These are phyloP conservation scores for Dicycla oo DNA, from an alignment of 2,888 invertebrate species.

Conservation along the genomic window DNA sequence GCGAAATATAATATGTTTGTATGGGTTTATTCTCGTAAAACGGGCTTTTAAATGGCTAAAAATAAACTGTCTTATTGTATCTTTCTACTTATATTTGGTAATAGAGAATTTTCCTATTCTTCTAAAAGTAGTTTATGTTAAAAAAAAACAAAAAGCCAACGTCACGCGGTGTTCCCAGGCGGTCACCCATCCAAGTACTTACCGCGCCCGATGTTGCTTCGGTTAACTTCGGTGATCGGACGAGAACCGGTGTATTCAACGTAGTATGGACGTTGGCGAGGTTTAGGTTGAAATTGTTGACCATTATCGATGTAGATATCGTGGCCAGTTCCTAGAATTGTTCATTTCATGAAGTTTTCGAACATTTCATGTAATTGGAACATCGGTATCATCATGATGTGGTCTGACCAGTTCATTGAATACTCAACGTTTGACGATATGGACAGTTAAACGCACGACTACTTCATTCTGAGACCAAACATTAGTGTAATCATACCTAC, in stretches of 20 bases:
- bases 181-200: conserved; percentile 89
- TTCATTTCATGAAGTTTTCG: too few relatives aligned
- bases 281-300: not conserved
- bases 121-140: not conserved
- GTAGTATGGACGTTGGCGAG: conserved; percentile 19
- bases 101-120: too few relatives aligned
- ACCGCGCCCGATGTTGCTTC: conserved; percentile 88
- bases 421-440: too few relatives aligned
- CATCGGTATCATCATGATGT: too few relatives aligned
- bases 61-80: not conserved
- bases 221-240: conserved; percentile 89
- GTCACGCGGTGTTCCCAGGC: conserved; percentile 85
- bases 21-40: not conserved
- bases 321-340: too few relatives aligned
- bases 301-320: too few relatives aligned
- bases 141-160: conserved; percentile 75
- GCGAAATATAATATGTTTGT: not conserved
- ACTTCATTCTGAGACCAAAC: too few relatives aligned
- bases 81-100: not conserved
- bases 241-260: conserved; percentile 4
- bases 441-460: too few relatives aligned
- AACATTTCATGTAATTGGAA: too few relatives aligned
- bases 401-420: too few relatives aligned
- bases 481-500: too few relatives aligned
- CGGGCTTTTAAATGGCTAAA: too few relatives aligned